Evolutionary conservation across 2,113 vertebrate genomes (phyloP).

Genomic region (Plotosus lineatus): DNA sequence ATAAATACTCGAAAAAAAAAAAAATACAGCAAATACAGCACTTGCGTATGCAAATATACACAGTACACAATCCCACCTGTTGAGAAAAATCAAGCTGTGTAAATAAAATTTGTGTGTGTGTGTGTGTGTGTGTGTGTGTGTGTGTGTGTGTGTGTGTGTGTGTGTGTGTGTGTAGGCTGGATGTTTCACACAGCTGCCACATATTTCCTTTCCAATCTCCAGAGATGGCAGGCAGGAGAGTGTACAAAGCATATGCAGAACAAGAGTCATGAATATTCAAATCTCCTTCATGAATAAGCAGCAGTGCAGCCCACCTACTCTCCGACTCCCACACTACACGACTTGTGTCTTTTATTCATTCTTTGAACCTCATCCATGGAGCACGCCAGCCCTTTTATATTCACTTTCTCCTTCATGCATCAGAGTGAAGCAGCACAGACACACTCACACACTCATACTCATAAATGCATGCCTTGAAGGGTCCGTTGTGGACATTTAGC

Average conservation of each 20-base stretch:
- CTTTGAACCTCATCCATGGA: conserved; percentile 19
- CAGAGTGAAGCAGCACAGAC: not conserved
- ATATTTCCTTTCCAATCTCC: conserved; percentile 26
- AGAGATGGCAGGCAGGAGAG: conserved; percentile 24
- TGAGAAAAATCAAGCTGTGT: conserved; percentile 23
- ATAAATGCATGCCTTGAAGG: conserved; percentile 2
- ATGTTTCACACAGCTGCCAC: conserved; percentile 10
- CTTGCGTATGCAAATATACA: conserved; percentile 18
- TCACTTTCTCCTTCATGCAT: conserved; percentile 16
- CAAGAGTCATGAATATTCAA: conserved; percentile 65
- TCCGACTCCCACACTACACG: conserved; percentile 17
- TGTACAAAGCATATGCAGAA: conserved; percentile 59
- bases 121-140: too few species aligned
- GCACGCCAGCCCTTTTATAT: conserved; percentile 5
- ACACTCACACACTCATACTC: not conserved
- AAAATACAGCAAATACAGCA: not conserved
- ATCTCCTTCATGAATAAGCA: conserved; percentile 54
- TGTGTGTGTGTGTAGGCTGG: conserved; percentile 10
- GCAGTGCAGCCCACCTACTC: conserved; percentile 19
- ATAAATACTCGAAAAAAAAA: not conserved
- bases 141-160: too few species aligned
- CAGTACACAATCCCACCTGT: conserved; percentile 29
- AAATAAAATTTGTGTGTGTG: too few species aligned
- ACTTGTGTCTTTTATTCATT: conserved; percentile 18
- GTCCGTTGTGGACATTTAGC: conserved; percentile 3